phyloP scores from a whole-genome alignment of 1,140 invertebrate species.

The Oedothorax gibbosus region DNA sequence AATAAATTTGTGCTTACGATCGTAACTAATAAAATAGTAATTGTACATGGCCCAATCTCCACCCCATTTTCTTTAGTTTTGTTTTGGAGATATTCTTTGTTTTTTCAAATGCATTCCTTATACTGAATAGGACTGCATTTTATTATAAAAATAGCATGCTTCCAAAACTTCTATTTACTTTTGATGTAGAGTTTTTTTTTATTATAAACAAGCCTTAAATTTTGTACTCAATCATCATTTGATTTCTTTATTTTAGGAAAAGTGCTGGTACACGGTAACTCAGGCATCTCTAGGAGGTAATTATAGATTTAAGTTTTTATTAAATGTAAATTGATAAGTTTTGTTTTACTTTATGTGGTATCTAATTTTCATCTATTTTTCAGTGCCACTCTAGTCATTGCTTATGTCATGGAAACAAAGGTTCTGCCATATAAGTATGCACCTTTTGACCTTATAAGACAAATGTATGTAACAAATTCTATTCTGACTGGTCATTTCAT shows the following conservation, averaged over 20 bases:
- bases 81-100: not conserved
- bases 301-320: not conserved
- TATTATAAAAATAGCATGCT: not conserved
- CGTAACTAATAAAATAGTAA: no score
- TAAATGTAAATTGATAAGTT: not conserved
- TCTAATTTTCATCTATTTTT: not conserved
- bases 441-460: not conserved
- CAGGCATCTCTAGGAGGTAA: constrained; percentile 18
- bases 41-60: not conserved
- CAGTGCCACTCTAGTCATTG: constrained; percentile 37
- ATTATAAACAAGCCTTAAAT: not conserved
- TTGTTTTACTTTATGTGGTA: not conserved
- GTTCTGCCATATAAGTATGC: not conserved
- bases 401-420: constrained; percentile 25
- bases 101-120: not conserved
- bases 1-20: no score
- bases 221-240: no score
- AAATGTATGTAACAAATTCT: not conserved
- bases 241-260: constrained; percentile 18
- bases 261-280: constrained; percentile 20
- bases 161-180: not conserved
- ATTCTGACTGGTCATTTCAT: not conserved
- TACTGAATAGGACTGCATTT: not conserved
- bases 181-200: not conserved
- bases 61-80: not conserved